Conservation (phyloP, 2,888 invertebrate genomes). For the Dolomedes plantarius region DNA sequence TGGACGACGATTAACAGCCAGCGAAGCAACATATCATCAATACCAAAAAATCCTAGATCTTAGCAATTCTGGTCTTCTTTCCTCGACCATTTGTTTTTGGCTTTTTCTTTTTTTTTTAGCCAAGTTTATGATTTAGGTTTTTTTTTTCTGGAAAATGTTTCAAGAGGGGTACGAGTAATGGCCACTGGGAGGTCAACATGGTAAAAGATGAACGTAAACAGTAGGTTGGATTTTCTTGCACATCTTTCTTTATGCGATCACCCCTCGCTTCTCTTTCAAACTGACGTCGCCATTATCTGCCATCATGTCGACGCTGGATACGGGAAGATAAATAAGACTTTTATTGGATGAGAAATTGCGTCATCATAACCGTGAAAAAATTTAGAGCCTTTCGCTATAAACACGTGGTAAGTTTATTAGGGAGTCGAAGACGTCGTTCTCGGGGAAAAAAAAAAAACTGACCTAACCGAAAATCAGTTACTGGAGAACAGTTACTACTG, state of each 20-base stretch:
- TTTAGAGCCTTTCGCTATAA: not conserved
- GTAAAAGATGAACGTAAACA: slow-evolving; percentile 65
- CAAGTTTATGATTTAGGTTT: not conserved
- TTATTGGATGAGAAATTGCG: slow-evolving; percentile 65
- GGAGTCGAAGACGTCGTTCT: not conserved
- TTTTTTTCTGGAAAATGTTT: slow-evolving; percentile 44
- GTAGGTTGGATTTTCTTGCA: slow-evolving; percentile 9
- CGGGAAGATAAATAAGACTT: slow-evolving; percentile 55
- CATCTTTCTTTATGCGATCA: slow-evolving; percentile 5
- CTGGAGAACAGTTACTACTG: too few species aligned
- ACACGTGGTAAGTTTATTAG: not conserved
- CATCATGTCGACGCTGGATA: slow-evolving; percentile 27
- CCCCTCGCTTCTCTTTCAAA: not conserved
- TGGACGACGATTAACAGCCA: slow-evolving; percentile 52
- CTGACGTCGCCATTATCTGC: slow-evolving; percentile 31
- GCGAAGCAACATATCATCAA: slow-evolving; percentile 39
- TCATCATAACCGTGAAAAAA: slow-evolving; percentile 26
- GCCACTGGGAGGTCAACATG: slow-evolving; percentile 53
- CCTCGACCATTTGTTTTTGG: not conserved
- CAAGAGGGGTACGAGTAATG: slow-evolving; percentile 25
- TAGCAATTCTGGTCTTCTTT: slow-evolving; percentile 34
- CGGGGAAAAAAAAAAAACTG: too few species aligned
- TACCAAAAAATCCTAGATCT: slow-evolving; percentile 37
- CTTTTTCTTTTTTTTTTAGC: not conserved
- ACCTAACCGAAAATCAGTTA: too few species aligned